Evolutionary conservation across 2,888 invertebrate genomes (phyloP).

Genomic region (Pseudococcus longispinus): DNA sequence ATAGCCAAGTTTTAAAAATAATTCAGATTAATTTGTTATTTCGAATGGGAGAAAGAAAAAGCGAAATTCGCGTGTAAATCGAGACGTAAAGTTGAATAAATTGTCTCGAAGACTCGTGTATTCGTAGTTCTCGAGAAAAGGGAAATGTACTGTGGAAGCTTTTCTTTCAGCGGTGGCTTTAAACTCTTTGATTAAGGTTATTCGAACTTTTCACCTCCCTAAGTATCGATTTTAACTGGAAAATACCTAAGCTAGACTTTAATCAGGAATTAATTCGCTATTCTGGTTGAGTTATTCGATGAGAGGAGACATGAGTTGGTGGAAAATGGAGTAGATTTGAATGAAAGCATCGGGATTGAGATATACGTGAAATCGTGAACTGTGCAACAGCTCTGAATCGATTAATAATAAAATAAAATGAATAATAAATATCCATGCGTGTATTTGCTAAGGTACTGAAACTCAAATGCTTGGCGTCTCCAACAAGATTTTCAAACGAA

Average conservation of each 20-base stretch:
- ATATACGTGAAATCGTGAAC: no score
- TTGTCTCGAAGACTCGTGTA: background rate
- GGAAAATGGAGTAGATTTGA: background rate
- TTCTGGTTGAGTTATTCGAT: background rate
- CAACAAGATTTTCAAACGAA: no score
- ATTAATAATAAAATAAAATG: no score
- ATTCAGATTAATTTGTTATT: background rate
- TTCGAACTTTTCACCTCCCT: background rate
- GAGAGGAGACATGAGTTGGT: background rate
- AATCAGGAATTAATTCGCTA: background rate
- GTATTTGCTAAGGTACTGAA: no score
- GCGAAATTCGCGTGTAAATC: background rate
- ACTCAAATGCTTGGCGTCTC: no score
- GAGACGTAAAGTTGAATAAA: background rate
- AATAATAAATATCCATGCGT: no score
- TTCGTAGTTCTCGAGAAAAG: background rate
- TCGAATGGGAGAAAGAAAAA: background rate
- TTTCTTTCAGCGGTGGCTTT: background rate
- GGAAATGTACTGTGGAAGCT: background rate
- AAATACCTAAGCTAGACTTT: background rate
- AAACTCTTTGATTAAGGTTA: background rate
- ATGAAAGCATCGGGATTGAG: background rate
- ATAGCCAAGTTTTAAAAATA: background rate
- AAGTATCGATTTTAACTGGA: background rate
- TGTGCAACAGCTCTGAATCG: no score